These are phyloP conservation scores for Acipenser transmontanus DNA, from an alignment of 2,797 vertebrate genomes.

Conservation along the genomic window DNA sequence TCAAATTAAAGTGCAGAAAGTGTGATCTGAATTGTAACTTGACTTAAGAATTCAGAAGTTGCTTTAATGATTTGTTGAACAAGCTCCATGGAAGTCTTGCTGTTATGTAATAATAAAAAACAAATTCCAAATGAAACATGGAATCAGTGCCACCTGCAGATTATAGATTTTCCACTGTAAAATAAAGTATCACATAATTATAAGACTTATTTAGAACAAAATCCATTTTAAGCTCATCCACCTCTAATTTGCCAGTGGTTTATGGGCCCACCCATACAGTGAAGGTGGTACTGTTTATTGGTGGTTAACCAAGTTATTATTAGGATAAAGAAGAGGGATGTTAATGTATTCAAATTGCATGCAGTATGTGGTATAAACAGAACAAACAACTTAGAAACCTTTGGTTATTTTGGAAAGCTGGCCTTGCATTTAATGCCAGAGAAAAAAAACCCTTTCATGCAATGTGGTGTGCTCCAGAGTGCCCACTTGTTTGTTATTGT, in stretches of 20 bases:
- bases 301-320: slow-evolving; percentile 46
- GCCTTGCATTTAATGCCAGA: slow-evolving; percentile 15
- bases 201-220: too few relatives aligned
- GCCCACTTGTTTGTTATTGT: slow-evolving; percentile 30
- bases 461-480: slow-evolving; percentile 14
- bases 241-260: slow-evolving; percentile 15
- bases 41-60: too few relatives aligned
- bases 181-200: too few relatives aligned
- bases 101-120: too few relatives aligned
- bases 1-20: too few relatives aligned
- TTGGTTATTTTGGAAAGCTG: slow-evolving; percentile 1
- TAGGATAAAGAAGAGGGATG: slow-evolving; percentile 25
- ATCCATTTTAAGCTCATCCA: too few relatives aligned
- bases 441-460: slow-evolving; percentile 9
- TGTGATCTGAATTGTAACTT: too few relatives aligned
- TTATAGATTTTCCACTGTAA: too few relatives aligned
- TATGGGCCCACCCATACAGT: slow-evolving; percentile 41
- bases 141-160: too few relatives aligned
- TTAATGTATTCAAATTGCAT: slow-evolving; percentile 36
- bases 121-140: too few relatives aligned
- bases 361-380: slow-evolving; percentile 30
- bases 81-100: too few relatives aligned
- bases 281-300: slow-evolving; percentile 24
- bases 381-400: slow-evolving; percentile 29
- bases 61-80: too few relatives aligned